phyloP scores from a whole-genome alignment of 2,113 vertebrate species.

The Pithys albifrons region DNA sequence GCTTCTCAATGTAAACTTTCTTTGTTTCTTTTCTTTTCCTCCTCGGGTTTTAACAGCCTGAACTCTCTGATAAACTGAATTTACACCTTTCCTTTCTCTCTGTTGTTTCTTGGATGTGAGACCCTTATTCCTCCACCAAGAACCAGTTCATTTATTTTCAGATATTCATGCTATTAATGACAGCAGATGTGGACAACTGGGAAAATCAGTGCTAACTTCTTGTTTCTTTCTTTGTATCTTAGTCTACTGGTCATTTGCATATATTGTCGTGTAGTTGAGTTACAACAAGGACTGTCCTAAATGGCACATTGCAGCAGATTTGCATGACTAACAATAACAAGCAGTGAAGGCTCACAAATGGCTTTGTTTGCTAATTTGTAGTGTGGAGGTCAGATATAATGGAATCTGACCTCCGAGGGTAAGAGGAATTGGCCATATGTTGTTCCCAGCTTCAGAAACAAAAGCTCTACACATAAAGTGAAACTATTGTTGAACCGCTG shows the following conservation, averaged over 20 bases:
- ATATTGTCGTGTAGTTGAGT: not conserved
- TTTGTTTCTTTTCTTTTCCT: rapidly evolving
- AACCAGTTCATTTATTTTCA: not conserved
- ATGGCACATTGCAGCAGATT: constrained; percentile 17
- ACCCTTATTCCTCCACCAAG: not conserved
- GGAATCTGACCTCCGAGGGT: constrained; percentile 67
- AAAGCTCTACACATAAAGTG: constrained; percentile 49
- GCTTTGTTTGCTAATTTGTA: constrained; percentile 65
- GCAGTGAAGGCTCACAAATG: constrained; percentile 48
- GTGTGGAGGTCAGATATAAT: constrained; percentile 52
- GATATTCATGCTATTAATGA: not conserved
- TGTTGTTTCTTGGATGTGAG: not conserved
- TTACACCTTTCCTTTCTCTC: not conserved
- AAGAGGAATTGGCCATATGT: constrained; percentile 62
- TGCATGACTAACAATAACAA: constrained; percentile 47
- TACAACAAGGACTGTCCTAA: constrained; percentile 25
- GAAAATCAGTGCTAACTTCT: not conserved
- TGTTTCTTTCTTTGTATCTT: not conserved
- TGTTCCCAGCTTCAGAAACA: constrained; percentile 65
- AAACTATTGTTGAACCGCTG: constrained; percentile 50
- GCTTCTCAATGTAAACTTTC: not conserved
- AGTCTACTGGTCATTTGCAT: not conserved
- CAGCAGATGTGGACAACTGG: not conserved
- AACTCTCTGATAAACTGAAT: not conserved
- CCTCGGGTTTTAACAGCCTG: not conserved